Base-by-base conservation (phyloP, 2,797 vertebrate genomes). In the Enteromius trimaculatus region DNA sequence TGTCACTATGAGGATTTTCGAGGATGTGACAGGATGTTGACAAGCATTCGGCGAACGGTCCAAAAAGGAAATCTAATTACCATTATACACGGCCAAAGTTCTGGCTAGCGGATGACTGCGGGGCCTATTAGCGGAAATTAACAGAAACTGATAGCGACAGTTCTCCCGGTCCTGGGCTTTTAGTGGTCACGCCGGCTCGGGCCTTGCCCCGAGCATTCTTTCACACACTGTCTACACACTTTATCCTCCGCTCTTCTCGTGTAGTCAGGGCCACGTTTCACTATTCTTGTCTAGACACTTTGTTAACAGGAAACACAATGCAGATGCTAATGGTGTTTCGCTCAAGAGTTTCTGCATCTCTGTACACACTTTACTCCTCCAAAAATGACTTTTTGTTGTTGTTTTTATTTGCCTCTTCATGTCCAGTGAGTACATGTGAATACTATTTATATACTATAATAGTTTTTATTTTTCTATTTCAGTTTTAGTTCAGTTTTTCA, bases 11-110 rank as follows among this genome's bases (percentile, higher is more conserved):
- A 90, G 89, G 84, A 85, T 89, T 77, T 84, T 83, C 82, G 6
- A 65, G 76, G 85, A 88, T 86, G 86, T 90, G 90, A 93, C 90
- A 90, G 87, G 85, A 90, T 90, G 91, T 89, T 93, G 92, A 92
- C 89, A 91, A 89, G 89, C 85, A 47, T 87, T 74, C 66, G 82
- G 81, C 64, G 49, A 92, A 90, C 86, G 81, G 84, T 92, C 90
- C 89, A 87, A 90, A 90, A 89, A 89, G 84, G 87, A 92, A 91
- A 92, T 92, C 86, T 84, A 92, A 93, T 93, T 92, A 91, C 84
- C 88, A 92, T 90, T 92, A 92, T 90, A 89, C 77, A 77, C 77
- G 80, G 81, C 86, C 80, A 53, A 66, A 68, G 83, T 87, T 78
- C 65, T 81, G 87, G 90, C 89, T 88, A 80, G 81, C 79, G 74